These are phyloP conservation scores for Acanthochromis polyacanthus DNA, from an alignment of 2,113 vertebrate species.

Conservation along the genomic window DNA sequence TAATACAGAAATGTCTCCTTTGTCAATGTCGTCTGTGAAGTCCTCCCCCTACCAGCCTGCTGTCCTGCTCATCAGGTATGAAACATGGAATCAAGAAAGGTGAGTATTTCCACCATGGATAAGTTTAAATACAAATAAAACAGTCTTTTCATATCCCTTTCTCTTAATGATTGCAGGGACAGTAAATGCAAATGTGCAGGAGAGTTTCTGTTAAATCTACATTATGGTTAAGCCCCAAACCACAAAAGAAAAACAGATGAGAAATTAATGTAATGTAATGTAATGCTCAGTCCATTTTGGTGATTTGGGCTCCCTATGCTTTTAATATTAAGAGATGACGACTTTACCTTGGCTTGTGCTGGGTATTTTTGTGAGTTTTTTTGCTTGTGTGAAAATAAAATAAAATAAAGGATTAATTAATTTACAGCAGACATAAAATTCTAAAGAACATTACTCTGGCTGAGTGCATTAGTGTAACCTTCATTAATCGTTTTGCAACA, in stretches of 20 bases:
- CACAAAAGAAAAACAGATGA: too few relatives aligned
- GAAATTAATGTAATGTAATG: too few relatives aligned
- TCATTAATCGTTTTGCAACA: conserved; percentile 47
- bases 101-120: conserved; percentile 25
- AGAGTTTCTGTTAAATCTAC: too few relatives aligned
- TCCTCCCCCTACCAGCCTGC: not conserved
- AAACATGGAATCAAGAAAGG: conserved; percentile 18
- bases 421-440: conserved; percentile 3
- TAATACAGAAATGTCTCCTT: conserved; percentile 24
- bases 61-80: conserved; percentile 1
- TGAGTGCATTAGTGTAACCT: conserved; percentile 26
- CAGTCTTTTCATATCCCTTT: not conserved
- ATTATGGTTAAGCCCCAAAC: too few relatives aligned
- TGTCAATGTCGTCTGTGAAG: not conserved
- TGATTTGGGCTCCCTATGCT: not conserved
- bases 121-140: conserved; percentile 16
- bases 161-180: not conserved
- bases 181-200: not conserved
- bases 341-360: conserved; percentile 1
- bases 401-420: not conserved
- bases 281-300: not conserved
- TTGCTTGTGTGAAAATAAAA: not conserved
- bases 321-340: not conserved
- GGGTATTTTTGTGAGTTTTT: not conserved
- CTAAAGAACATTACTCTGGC: not conserved